Conservation (phyloP, 2,888 invertebrate species). For the Taenaris catops region DNA sequence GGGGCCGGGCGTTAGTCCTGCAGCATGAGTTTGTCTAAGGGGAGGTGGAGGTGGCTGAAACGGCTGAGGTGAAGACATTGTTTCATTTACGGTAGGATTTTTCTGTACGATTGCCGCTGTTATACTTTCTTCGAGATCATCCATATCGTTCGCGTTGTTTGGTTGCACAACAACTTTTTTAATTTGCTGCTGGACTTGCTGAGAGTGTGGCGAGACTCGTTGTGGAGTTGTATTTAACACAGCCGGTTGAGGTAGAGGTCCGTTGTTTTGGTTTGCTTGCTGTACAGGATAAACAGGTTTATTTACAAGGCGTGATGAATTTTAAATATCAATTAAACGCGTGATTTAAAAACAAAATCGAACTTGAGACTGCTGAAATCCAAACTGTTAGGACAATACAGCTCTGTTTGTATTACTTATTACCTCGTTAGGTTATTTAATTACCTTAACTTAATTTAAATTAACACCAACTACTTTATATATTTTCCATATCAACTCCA, state of each 20-base stretch:
- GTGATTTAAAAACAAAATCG: too few relatives aligned
- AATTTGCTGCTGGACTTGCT: slow-evolving; percentile 46
- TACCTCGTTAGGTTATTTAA: too few relatives aligned
- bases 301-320: too few relatives aligned
- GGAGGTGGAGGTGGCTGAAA: slow-evolving; percentile 51
- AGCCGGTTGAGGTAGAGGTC: slow-evolving; percentile 43
- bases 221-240: slow-evolving; percentile 43
- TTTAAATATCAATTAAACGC: too few relatives aligned
- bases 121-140: slow-evolving; percentile 75
- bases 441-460: too few relatives aligned
- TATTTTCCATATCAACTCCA: too few relatives aligned
- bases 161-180: slow-evolving; percentile 67
- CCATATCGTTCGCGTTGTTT: slow-evolving; percentile 70
- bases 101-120: slow-evolving; percentile 72
- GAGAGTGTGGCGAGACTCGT: slow-evolving; percentile 34
- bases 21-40: slow-evolving; percentile 37
- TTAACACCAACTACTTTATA: too few relatives aligned
- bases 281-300: too few relatives aligned
- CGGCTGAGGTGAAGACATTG: slow-evolving; percentile 41
- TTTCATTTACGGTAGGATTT: slow-evolving; percentile 48
- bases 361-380: too few relatives aligned
- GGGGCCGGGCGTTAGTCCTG: slow-evolving; percentile 21
- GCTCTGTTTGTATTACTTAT: too few relatives aligned
- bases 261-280: slow-evolving; percentile 47
- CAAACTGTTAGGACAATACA: too few relatives aligned